Evolutionary conservation across 2,888 invertebrate species (phyloP).

Genomic region (Tenthredo amoena): DNA sequence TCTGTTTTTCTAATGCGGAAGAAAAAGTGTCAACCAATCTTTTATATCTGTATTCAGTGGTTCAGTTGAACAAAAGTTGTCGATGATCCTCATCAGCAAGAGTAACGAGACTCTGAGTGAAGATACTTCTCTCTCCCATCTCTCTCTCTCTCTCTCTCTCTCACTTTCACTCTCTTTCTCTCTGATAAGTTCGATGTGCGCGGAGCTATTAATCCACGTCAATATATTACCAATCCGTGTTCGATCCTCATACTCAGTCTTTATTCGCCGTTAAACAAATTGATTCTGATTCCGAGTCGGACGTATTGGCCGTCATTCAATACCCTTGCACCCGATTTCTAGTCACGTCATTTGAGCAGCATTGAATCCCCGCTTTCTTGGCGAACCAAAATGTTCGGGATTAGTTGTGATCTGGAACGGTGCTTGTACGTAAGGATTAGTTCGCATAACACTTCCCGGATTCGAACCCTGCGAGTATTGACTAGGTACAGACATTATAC

Average conservation of each 20-base stretch:
- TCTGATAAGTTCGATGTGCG: not conserved
- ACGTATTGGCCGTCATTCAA: conserved; percentile 50
- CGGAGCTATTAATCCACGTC: not conserved
- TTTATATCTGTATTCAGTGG: not conserved
- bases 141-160: not conserved
- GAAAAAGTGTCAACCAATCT: not conserved
- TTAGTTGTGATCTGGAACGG: conserved; percentile 70
- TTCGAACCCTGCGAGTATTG: conserved; percentile 67
- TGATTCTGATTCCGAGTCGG: conserved; percentile 44
- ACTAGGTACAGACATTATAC: conserved; percentile 67
- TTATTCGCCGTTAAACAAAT: conserved; percentile 49
- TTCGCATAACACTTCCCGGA: conserved; percentile 64
- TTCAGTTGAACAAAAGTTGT: not conserved
- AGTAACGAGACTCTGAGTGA: not conserved
- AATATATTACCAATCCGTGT: not conserved
- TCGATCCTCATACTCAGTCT: conserved; percentile 18
- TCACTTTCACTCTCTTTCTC: not conserved
- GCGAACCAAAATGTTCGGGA: conserved; percentile 67
- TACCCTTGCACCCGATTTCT: conserved; percentile 54
- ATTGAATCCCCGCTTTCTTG: conserved; percentile 70
- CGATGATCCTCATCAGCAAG: not conserved
- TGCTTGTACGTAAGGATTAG: conserved; percentile 71
- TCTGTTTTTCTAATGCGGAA: not conserved
- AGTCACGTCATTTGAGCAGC: conserved; percentile 75
- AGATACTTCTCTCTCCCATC: not conserved